phyloP scores from a whole-genome alignment of 2,888 invertebrate species.

The Pandemis heparana region DNA sequence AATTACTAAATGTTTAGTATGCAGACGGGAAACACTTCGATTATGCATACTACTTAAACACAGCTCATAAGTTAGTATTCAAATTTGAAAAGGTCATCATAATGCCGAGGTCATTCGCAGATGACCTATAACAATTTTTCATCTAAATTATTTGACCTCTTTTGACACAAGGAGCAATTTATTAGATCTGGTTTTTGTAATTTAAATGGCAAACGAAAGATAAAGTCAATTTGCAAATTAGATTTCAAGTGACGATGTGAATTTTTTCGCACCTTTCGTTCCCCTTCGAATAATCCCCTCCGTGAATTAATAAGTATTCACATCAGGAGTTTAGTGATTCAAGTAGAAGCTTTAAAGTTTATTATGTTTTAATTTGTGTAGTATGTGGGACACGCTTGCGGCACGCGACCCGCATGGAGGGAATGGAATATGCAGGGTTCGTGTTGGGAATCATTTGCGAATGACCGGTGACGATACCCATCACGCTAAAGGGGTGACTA shows the following conservation, averaged over 20 bases:
- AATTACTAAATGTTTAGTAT: neutral
- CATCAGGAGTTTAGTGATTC: slow-evolving; percentile 65
- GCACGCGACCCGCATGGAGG: slow-evolving; percentile 80
- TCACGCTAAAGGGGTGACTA: slow-evolving; percentile 31
- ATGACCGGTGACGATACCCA: slow-evolving; percentile 54
- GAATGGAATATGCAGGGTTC: slow-evolving; percentile 22
- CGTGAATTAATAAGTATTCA: slow-evolving; percentile 47
- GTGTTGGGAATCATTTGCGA: slow-evolving; percentile 53
- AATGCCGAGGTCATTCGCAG: slow-evolving; percentile 28
- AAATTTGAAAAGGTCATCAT: slow-evolving; percentile 30
- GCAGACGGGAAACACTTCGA: neutral
- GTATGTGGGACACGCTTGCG: slow-evolving; percentile 80
- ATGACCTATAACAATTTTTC: slow-evolving; percentile 23
- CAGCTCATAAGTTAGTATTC: slow-evolving; percentile 8
- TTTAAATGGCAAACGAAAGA: slow-evolving; percentile 47
- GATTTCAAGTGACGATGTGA: neutral
- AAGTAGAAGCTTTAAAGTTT: slow-evolving; percentile 67
- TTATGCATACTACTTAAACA: neutral
- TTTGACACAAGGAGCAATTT: slow-evolving; percentile 9
- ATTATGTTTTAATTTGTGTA: slow-evolving; percentile 77
- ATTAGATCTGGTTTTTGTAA: slow-evolving; percentile 69
- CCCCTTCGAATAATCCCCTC: slow-evolving; percentile 57
- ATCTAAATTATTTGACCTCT: slow-evolving; percentile 19
- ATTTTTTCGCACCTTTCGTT: slow-evolving; percentile 69
- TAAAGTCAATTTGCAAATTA: slow-evolving; percentile 27